These are phyloP conservation scores for Caenorhabditis elegans DNA, from an alignment of 1,140 invertebrate genomes.

Conservation along the genomic window WBcel235 BX284606.5:7820001-7820500, in stretches of 20 bases:
- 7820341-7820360: not conserved
- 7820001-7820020: not conserved
- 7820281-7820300: not conserved
- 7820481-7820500: not conserved
- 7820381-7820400: not conserved
- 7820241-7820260: not conserved
- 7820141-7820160: not conserved
- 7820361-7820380: constrained; percentile 2
- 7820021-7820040: not conserved
- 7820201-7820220: not conserved
- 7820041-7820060: not conserved
- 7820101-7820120: not conserved
- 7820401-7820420: not conserved
- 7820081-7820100: too few species aligned
- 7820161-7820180: not conserved
- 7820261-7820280: not conserved
- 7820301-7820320: not conserved
- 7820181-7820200: not conserved
- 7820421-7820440: not conserved
- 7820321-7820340: not conserved
- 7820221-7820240: not conserved
- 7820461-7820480: constrained; percentile 5
- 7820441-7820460: not conserved
- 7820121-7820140: not conserved
- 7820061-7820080: not conserved